Percentiles rank a stretch among this genome's conserved stretches.
Evolutionary conservation across 2,888 invertebrate species (phyloP).

Genomic region (Drosophila flavopinicola): DNA sequence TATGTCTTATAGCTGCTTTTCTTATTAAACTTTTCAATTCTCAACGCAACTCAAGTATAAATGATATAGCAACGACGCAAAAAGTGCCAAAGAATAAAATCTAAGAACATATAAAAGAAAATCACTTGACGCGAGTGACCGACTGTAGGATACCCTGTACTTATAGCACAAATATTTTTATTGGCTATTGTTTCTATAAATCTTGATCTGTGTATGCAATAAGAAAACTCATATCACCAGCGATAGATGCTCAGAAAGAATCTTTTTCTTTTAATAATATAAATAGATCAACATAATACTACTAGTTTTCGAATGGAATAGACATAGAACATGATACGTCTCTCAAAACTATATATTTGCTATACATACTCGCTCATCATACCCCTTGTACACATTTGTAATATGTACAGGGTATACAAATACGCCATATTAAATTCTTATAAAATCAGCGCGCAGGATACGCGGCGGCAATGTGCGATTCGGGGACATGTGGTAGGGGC

Average conservation of each 20-base stretch:
- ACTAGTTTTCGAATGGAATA: no score
- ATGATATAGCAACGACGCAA: constrained; percentile 50
- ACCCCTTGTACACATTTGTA: neutral
- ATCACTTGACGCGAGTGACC: neutral
- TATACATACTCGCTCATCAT: no score
- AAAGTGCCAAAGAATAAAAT: constrained; percentile 37
- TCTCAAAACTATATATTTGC: no score
- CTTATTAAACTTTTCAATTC: neutral
- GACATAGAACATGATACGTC: no score
- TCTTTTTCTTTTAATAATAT: no score
- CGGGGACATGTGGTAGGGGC: constrained; percentile 32
- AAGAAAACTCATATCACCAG: no score
- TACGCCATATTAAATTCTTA: constrained; percentile 76
- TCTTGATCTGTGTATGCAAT: no score
- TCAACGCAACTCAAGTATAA: constrained; percentile 7
- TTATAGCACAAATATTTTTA: no score
- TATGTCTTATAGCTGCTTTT: neutral
- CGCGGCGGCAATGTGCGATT: constrained; percentile 45
- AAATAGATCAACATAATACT: no score
- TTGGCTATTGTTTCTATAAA: no score
- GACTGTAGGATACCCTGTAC: neutral
- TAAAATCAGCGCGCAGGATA: constrained; percentile 60
- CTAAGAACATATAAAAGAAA: constrained; percentile 50
- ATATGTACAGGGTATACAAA: constrained; percentile 8
- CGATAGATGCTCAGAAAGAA: no score